Conservation (phyloP, 2,113 vertebrate genomes). For the Syngnathus scovelli region DNA sequence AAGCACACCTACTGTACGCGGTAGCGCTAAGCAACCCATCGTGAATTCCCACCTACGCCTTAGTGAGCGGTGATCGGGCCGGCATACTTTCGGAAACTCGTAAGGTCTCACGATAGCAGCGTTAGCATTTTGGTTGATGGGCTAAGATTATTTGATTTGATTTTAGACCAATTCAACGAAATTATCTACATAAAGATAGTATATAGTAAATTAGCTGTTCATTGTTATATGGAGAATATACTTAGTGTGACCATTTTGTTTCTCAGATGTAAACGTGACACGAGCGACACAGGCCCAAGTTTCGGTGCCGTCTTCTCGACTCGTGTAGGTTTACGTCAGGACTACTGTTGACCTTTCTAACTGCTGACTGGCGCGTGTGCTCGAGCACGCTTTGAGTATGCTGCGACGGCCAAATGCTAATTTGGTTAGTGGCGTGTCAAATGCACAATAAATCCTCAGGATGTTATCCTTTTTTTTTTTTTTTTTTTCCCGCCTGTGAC, state of each 20-base stretch:
- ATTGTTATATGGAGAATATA: no score
- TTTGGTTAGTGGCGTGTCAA: constrained; percentile 70
- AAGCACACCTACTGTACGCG: background rate
- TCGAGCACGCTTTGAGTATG: constrained; percentile 40
- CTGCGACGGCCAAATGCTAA: constrained; percentile 61
- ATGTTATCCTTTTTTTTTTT: constrained; percentile 64
- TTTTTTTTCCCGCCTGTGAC: constrained; percentile 30
- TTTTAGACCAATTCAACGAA: no score
- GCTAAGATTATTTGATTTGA: no score
- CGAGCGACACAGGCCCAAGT: background rate
- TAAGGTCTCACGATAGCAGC: background rate
- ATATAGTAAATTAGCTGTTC: no score
- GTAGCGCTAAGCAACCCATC: background rate
- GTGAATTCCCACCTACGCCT: background rate
- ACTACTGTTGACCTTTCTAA: constrained; percentile 48
- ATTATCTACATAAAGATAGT: no score
- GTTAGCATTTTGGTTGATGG: background rate
- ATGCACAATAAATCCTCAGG: constrained; percentile 69
- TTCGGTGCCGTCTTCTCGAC: background rate
- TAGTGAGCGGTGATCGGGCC: background rate
- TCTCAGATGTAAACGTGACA: background rate
- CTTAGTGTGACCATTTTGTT: no score
- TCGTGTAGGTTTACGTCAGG: background rate
- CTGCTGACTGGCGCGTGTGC: constrained; percentile 44
- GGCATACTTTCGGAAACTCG: background rate